These are phyloP conservation scores for Phalacrocorax brasilianus DNA, from an alignment of 2,113 vertebrate species.

Conservation along the genomic window DNA sequence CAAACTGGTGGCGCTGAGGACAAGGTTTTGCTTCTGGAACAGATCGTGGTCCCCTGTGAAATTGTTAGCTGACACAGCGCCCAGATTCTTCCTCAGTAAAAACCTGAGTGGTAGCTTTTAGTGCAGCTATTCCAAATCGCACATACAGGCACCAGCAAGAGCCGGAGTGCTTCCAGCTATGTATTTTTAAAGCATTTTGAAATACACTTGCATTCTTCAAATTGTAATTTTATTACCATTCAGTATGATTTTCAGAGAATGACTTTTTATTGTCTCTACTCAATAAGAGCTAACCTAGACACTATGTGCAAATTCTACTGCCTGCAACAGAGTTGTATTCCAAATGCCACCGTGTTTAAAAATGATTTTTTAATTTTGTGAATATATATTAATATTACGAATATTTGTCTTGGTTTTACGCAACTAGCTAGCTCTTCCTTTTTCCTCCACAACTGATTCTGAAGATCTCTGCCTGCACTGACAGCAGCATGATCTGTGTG, in stretches of 20 bases:
- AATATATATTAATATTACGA: background rate
- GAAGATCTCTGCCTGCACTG: background rate
- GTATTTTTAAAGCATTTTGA: background rate
- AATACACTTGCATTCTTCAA: background rate
- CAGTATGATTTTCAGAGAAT: background rate
- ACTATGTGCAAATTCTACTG: background rate
- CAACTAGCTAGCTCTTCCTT: background rate
- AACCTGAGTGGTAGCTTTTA: background rate
- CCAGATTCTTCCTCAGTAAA: background rate
- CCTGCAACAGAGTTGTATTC: background rate
- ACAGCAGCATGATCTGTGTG: background rate
- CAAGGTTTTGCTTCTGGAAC: background rate
- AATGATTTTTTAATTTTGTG: background rate
- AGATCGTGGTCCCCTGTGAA: accelerated
- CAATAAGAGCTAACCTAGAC: background rate
- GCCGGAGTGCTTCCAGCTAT: background rate
- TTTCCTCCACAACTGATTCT: background rate
- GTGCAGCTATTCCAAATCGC: background rate
- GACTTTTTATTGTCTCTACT: background rate
- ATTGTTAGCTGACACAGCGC: background rate
- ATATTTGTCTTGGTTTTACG: background rate
- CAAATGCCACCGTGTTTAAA: background rate
- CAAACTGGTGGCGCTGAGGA: background rate
- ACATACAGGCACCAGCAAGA: background rate
- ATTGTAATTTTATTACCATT: background rate